phyloP scores from a whole-genome alignment of 2,113 vertebrate species.

The rat (Rattus norvegicus) region GRCr8 NC_086030.1:10888001-10888500 shows the following conservation, averaged over 20 bases:
- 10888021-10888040: slow-evolving; percentile 16
- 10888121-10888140: slow-evolving; percentile 6
- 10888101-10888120: slow-evolving; percentile 36
- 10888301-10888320: neutral
- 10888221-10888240: neutral
- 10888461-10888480: neutral
- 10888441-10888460: neutral
- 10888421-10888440: neutral
- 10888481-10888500: slow-evolving; percentile 34
- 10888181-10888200: neutral
- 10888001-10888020: neutral
- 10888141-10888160: neutral
- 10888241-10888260: neutral
- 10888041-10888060: slow-evolving; percentile 13
- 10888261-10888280: neutral
- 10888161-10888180: slow-evolving; percentile 34
- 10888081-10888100: neutral
- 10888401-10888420: neutral
- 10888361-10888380: neutral
- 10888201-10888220: neutral
- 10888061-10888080: slow-evolving; percentile 19
- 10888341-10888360: neutral
- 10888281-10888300: neutral
- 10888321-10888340: neutral
- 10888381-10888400: slow-evolving; percentile 9